Conservation (phyloP, 2,888 invertebrate genomes). For the Mechanitis messenoides region DNA sequence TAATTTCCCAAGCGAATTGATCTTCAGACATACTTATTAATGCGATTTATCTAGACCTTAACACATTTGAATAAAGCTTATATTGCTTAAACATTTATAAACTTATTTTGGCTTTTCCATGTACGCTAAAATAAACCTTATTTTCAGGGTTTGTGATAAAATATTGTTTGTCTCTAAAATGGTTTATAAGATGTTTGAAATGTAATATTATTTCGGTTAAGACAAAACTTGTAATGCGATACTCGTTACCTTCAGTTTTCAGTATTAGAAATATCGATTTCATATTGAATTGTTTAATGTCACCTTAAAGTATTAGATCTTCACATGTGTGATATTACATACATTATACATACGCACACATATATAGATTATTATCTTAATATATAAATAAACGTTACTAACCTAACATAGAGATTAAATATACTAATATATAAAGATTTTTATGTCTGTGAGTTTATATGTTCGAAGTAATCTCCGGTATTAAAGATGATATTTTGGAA, state of each 20-base stretch:
- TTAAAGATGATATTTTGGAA: no score
- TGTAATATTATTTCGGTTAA: constrained; percentile 28
- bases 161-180: constrained; percentile 4
- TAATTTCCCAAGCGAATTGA: constrained; percentile 39
- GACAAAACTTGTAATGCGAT: constrained; percentile 37
- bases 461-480: no score
- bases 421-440: no score
- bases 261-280: constrained; percentile 28
- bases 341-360: no score
- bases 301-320: not conserved
- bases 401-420: no score
- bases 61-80: constrained; percentile 5
- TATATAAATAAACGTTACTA: no score
- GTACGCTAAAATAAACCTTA: constrained; percentile 11
- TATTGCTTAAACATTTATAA: not conserved
- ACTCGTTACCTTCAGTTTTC: constrained; percentile 30
- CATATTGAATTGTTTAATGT: constrained; percentile 18
- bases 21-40: constrained; percentile 18
- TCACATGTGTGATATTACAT: no score
- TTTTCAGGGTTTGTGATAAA: not conserved
- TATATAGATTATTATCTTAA: no score
- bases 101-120: constrained; percentile 3
- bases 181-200: constrained; percentile 16
- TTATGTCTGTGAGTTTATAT: no score
- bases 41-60: constrained; percentile 8